Conservation (phyloP, 2,113 vertebrate genomes). For the Pogona vitticeps region DNA sequence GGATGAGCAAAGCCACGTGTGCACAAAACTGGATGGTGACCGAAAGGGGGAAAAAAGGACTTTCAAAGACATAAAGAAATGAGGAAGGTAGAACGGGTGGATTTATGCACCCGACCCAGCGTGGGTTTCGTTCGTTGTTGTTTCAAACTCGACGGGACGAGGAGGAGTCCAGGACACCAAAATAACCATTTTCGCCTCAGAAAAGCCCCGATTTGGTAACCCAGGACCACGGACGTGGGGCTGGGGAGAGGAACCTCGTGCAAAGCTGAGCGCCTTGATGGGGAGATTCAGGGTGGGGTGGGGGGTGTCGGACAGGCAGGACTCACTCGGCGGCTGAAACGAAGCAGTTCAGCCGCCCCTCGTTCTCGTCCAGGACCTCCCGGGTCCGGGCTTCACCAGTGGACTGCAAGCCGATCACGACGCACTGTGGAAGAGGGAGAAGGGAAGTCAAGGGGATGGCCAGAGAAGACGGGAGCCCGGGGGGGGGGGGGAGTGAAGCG, state of each 20-base stretch:
- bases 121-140: too few species aligned
- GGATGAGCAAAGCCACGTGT: not conserved
- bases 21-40: not conserved
- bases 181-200: too few species aligned
- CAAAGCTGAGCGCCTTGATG: fast-evolving
- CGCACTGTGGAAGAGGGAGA: constrained; percentile 76
- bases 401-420: constrained; percentile 96
- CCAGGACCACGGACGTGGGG: not conserved
- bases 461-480: not conserved
- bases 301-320: too few species aligned
- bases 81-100: constrained; percentile 1
- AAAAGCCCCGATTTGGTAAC: too few species aligned
- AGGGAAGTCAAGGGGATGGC: not conserved
- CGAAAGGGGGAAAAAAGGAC: not conserved
- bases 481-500: not conserved
- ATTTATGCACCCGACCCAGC: fast-evolving
- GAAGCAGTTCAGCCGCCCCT: constrained; percentile 91
- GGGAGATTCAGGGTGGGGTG: not conserved
- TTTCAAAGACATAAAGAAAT: not conserved
- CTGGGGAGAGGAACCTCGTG: too few species aligned
- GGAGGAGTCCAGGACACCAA: too few species aligned
- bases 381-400: constrained; percentile 95
- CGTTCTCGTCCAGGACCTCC: constrained; percentile 94
- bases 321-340: constrained; percentile 96
- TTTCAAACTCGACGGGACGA: too few species aligned